A percentile compares a stretch with the other conserved stretches of the same genome.
Conservation (phyloP, 2,797 vertebrate genomes). For the Pipistrellus pipistrellus region DNA sequence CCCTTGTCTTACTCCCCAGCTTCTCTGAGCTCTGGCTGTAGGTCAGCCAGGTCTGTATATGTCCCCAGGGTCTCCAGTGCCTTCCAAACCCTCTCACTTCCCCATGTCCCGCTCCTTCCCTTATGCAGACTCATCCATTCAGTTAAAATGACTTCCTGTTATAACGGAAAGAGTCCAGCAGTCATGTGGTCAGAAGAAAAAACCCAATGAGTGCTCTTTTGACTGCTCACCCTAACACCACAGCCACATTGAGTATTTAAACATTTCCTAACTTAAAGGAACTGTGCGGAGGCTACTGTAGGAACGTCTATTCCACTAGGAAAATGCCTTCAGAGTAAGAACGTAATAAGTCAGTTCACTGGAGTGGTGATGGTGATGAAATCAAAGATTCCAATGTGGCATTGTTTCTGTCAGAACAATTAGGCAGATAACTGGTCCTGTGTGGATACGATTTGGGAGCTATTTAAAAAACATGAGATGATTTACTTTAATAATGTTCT, state of each 20-base stretch:
- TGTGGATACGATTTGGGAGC: conserved; percentile 34
- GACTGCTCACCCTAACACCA: neutral
- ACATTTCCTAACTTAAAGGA: conserved; percentile 35
- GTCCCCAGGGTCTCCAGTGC: neutral
- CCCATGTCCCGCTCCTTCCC: neutral
- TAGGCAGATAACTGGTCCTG: conserved; percentile 58
- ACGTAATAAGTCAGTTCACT: conserved; percentile 39
- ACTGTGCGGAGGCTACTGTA: neutral
- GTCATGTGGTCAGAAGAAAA: conserved; percentile 50
- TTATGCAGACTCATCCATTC: neutral
- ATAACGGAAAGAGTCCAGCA: neutral
- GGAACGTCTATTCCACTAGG: neutral
- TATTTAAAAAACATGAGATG: conserved; percentile 71
- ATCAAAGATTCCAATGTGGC: conserved; percentile 58
- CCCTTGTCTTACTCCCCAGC: neutral
- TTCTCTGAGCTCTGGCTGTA: neutral
- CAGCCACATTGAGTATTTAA: neutral
- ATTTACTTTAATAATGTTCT: conserved; percentile 58
- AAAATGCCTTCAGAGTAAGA: conserved; percentile 61
- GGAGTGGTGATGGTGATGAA: conserved; percentile 4
- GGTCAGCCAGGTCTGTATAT: neutral
- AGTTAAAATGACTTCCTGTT: neutral
- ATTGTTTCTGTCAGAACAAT: conserved; percentile 61
- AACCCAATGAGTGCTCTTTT: neutral
- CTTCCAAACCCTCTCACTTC: neutral